Evolutionary conservation across 2,797 vertebrate genomes (phyloP).

Genomic region (Centroberyx gerrardi): DNA sequence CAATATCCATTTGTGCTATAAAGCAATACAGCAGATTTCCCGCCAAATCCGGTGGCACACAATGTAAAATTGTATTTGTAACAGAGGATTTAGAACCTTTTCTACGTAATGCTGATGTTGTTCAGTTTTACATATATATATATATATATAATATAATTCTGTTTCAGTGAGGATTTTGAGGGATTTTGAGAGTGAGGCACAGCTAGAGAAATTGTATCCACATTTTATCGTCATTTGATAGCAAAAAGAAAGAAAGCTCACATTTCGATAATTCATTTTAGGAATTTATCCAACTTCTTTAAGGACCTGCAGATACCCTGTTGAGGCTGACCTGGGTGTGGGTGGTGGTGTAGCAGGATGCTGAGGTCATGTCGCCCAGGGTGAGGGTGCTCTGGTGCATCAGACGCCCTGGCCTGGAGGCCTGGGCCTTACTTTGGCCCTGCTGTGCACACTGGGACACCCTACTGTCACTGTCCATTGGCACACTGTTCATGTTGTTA

Average conservation of each 20-base stretch:
- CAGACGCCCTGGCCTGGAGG: not conserved
- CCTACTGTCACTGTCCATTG: not conserved
- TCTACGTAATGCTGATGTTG: too few relatives aligned
- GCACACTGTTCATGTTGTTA: not conserved
- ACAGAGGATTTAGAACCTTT: too few relatives aligned
- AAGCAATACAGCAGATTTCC: too few relatives aligned
- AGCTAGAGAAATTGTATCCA: too few relatives aligned
- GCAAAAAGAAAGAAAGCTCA: not conserved
- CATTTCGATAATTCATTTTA: not conserved
- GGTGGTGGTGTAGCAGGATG: slow-evolving; percentile 60
- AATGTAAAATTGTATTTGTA: too few relatives aligned
- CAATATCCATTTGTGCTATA: too few relatives aligned
- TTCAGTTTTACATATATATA: too few relatives aligned
- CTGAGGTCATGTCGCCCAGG: slow-evolving; percentile 40
- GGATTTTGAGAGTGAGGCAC: too few relatives aligned
- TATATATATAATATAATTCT: too few relatives aligned
- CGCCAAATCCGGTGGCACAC: too few relatives aligned
- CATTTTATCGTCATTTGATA: not conserved
- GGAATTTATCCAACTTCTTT: not conserved
- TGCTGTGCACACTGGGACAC: not conserved
- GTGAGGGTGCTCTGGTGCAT: slow-evolving; percentile 67
- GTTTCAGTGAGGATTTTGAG: too few relatives aligned
- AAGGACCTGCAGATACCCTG: too few relatives aligned
- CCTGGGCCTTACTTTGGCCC: not conserved
- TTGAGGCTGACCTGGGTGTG: slow-evolving; percentile 61